A percentile compares a stretch with the other conserved stretches of the same genome.
Evolutionary conservation across 1,140 invertebrate genomes (phyloP).

Genomic region (Helicoverpa armigera): DNA sequence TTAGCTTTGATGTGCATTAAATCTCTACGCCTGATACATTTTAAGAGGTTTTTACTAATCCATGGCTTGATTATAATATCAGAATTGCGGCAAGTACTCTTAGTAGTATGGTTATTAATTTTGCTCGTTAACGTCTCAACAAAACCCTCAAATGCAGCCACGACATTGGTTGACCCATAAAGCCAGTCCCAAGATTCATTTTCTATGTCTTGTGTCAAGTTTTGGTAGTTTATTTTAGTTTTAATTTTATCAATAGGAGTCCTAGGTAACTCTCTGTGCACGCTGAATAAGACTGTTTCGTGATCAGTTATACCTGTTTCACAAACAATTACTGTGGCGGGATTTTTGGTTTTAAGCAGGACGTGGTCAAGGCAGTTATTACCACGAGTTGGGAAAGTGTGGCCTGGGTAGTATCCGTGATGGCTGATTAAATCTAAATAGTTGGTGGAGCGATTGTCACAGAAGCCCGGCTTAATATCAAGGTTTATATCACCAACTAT

Average conservation of each 20-base stretch:
- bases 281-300: too few relatives aligned
- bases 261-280: too few relatives aligned
- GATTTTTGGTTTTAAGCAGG: too few relatives aligned
- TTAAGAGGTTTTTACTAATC: background rate
- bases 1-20: background rate
- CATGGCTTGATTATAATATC: background rate
- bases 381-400: too few relatives aligned
- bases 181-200: background rate
- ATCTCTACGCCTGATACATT: background rate
- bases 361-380: too few relatives aligned
- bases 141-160: slow-evolving; percentile 17
- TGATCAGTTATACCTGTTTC: too few relatives aligned
- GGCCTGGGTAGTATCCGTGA: too few relatives aligned
- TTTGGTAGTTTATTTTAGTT: slow-evolving; percentile 4
- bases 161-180: slow-evolving; percentile 22
- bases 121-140: background rate
- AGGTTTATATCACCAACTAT: too few relatives aligned
- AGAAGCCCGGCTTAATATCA: too few relatives aligned
- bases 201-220: background rate
- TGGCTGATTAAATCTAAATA: too few relatives aligned
- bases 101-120: background rate
- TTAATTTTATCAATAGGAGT: background rate
- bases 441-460: too few relatives aligned
- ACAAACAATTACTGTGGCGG: too few relatives aligned
- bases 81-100: background rate